These are phyloP conservation scores for Toxotes lorentzi DNA, from an alignment of 2,797 vertebrate genomes.

Conservation along the genomic window DNA sequence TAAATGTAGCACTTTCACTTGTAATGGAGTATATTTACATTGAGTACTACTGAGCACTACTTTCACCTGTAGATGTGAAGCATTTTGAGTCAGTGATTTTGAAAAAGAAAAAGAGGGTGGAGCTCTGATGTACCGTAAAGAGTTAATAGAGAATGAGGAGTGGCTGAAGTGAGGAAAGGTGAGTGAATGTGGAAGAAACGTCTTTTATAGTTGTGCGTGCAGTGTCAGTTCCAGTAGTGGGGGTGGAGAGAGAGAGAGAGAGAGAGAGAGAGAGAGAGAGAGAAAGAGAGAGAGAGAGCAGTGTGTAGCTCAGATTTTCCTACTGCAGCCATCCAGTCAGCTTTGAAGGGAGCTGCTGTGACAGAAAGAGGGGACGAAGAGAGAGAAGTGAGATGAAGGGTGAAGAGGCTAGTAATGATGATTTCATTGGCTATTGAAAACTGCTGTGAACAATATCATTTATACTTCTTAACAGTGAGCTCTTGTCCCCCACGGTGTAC, in stretches of 20 bases:
- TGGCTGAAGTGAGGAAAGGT: constrained; percentile 41
- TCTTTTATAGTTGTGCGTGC: constrained; percentile 74
- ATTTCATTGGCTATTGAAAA: constrained; percentile 23
- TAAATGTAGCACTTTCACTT: not conserved
- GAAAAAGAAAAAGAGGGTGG: not conserved
- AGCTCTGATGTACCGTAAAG: constrained; percentile 35
- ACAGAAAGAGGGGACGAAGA: constrained; percentile 16
- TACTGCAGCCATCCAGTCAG: constrained; percentile 32
- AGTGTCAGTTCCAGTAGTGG: constrained; percentile 57
- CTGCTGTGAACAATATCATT: constrained; percentile 26
- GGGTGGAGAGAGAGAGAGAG: constrained; percentile 25
- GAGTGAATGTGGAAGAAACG: constrained; percentile 57
- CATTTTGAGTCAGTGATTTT: constrained; percentile 3
- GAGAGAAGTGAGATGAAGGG: constrained; percentile 13
- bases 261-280: constrained; percentile 7
- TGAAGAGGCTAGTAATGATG: constrained; percentile 21
- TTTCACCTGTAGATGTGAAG: not conserved
- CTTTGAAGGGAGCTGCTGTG: constrained; percentile 34
- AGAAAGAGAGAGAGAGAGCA: not conserved
- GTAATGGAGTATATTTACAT: not conserved
- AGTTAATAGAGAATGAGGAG: constrained; percentile 29
- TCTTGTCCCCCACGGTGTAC: constrained; percentile 15
- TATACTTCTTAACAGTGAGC: constrained; percentile 28
- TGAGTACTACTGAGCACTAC: not conserved
- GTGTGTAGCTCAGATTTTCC: constrained; percentile 64